Conservation (phyloP, 1,140 invertebrate species). For the Drosophila novamexicana region DNA sequence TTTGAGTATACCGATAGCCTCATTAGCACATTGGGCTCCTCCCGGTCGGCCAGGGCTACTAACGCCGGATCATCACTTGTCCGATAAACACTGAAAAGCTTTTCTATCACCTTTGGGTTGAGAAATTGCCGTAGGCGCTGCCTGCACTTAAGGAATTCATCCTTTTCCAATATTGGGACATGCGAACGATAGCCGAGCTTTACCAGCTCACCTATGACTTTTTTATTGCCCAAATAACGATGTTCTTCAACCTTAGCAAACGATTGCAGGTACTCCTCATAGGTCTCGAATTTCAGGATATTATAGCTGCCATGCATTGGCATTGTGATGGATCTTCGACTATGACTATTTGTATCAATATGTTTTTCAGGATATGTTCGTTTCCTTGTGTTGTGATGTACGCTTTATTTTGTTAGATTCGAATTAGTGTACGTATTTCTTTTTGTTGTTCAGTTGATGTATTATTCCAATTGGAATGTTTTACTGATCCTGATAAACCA, state of each 20-base stretch:
- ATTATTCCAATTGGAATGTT: not conserved
- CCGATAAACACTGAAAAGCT: slow-evolving; percentile 37
- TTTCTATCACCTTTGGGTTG: slow-evolving; percentile 22
- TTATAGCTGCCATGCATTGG: slow-evolving; percentile 34
- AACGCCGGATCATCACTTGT: slow-evolving; percentile 37
- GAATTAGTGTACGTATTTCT: too few relatives aligned
- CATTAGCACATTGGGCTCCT: slow-evolving; percentile 45
- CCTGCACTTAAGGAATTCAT: slow-evolving; percentile 36
- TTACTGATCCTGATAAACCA: not conserved
- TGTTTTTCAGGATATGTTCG: not conserved
- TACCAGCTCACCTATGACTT: slow-evolving; percentile 6
- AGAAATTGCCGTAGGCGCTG: slow-evolving; percentile 1
- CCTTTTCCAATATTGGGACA: slow-evolving; percentile 30
- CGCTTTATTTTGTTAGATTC: too few relatives aligned
- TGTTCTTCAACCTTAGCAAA: slow-evolving; percentile 46
- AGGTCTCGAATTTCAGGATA: slow-evolving; percentile 46
- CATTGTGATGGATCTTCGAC: slow-evolving; percentile 3
- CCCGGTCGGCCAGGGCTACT: slow-evolving; percentile 38
- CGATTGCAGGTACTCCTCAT: slow-evolving; percentile 50
- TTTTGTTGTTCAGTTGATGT: too few relatives aligned
- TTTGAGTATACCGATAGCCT: slow-evolving; percentile 47
- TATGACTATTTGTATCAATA: not conserved
- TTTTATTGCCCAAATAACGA: slow-evolving; percentile 34
- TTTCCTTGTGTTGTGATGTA: too few relatives aligned
- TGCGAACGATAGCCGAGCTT: slow-evolving; percentile 54